Evolutionary conservation across 2,113 vertebrate species (phyloP).

Genomic region (Ptilonorhynchus violaceus): DNA sequence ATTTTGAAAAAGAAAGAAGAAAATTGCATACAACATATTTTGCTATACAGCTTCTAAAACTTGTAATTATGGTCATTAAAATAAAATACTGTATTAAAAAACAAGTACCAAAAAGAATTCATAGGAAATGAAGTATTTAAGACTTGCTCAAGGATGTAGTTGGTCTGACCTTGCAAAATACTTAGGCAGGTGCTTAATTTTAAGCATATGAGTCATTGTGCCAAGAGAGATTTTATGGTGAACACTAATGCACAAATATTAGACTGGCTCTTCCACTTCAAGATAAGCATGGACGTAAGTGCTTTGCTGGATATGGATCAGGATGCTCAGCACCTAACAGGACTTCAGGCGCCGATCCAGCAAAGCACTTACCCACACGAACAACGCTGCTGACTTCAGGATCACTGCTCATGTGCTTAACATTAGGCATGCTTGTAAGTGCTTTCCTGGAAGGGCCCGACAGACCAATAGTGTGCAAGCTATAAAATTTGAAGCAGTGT

Average conservation of each 20-base stretch:
- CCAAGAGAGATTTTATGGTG: constrained; percentile 30
- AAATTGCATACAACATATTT: not conserved
- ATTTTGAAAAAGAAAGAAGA: not conserved
- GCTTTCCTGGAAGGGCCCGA: constrained; percentile 57
- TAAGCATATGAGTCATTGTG: not conserved
- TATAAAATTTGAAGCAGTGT: constrained; percentile 52
- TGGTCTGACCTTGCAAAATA: not conserved
- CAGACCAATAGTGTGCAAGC: constrained; percentile 33
- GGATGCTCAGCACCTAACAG: constrained; percentile 60
- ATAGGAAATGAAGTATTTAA: not conserved
- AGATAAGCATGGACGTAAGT: constrained; percentile 41
- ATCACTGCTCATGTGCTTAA: constrained; percentile 59
- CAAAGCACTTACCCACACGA: constrained; percentile 39
- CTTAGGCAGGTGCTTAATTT: constrained; percentile 47
- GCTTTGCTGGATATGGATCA: constrained; percentile 63
- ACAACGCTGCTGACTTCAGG: not conserved
- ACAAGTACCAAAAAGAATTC: not conserved
- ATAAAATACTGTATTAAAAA: not conserved
- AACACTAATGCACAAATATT: constrained; percentile 30
- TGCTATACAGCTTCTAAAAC: not conserved
- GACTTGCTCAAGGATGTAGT: not conserved
- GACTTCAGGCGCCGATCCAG: constrained; percentile 38
- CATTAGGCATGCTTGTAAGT: constrained; percentile 56
- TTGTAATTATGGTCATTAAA: not conserved
- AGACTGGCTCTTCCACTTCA: constrained; percentile 18